A percentile compares a stretch with the other conserved stretches of the same genome.
phyloP scores from a whole-genome alignment of 2,797 vertebrate species.

The Tadarida brasiliensis region DNA sequence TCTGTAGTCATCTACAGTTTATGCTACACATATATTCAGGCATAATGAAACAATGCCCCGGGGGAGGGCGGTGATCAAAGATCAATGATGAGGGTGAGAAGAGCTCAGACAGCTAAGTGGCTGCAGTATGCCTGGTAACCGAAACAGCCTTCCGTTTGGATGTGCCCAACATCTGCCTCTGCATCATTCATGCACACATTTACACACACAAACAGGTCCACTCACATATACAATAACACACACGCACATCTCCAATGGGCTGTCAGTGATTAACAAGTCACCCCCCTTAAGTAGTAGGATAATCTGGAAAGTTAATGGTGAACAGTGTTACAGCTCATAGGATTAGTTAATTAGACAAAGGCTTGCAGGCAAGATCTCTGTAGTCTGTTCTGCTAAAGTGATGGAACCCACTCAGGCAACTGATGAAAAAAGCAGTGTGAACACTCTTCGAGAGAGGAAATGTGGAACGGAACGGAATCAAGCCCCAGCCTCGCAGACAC shows the following conservation, averaged over 20 bases:
- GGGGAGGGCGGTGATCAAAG: neutral
- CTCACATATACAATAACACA: neutral
- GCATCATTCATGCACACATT: neutral
- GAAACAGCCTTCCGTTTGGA: neutral
- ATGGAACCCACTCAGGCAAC: conserved; percentile 79
- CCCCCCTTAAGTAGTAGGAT: conserved; percentile 74
- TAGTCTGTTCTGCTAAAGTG: conserved; percentile 74
- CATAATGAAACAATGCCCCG: neutral
- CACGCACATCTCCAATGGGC: neutral
- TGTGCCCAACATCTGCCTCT: neutral
- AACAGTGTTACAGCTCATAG: conserved; percentile 79
- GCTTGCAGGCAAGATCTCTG: conserved; percentile 80
- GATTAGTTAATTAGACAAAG: conserved; percentile 84
- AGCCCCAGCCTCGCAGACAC: conserved; percentile 43
- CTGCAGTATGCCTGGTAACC: neutral
- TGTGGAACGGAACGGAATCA: conserved; percentile 62
- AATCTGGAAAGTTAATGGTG: conserved; percentile 80
- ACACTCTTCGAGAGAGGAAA: conserved; percentile 63
- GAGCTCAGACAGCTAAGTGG: neutral
- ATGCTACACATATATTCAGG: neutral
- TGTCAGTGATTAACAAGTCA: conserved; percentile 81
- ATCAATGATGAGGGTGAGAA: neutral
- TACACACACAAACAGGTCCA: neutral
- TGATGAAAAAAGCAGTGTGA: conserved; percentile 82
- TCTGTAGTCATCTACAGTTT: conserved; percentile 12